These are phyloP conservation scores for Anguilla marmorata DNA, from an alignment of 2,797 vertebrate genomes.

Conservation along the genomic window DNA sequence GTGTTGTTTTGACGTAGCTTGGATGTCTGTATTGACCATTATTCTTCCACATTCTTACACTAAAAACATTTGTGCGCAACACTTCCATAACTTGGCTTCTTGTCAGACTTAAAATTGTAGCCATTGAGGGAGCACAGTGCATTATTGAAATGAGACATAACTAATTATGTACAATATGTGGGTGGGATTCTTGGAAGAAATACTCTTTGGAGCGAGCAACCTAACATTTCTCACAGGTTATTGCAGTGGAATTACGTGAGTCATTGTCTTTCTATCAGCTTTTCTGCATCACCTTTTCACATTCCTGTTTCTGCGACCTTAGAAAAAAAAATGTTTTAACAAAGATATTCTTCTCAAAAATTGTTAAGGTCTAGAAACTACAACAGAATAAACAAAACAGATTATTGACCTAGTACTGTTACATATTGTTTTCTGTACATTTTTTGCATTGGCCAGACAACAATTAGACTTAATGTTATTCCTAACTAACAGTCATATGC, in stretches of 20 bases:
- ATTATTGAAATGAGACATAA: background rate
- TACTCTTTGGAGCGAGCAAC: constrained; percentile 1
- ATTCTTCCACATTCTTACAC: background rate
- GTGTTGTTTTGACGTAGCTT: background rate
- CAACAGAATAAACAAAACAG: background rate
- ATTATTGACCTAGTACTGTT: constrained; percentile 11
- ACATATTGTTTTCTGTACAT: background rate
- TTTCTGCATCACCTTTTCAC: constrained; percentile 1
- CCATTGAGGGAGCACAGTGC: background rate
- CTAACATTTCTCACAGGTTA: constrained; percentile 9
- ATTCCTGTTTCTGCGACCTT: constrained; percentile 27
- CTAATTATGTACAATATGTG: background rate
- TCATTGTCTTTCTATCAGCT: constrained; percentile 27
- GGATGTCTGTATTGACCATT: background rate
- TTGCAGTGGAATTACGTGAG: background rate
- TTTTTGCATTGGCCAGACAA: background rate
- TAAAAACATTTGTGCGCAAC: background rate
- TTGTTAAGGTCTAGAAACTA: constrained; percentile 15
- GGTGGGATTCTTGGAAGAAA: background rate
- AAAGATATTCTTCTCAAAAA: constrained; percentile 16
- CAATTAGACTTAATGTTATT: constrained; percentile 14
- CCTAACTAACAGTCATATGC: background rate
- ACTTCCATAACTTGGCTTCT: constrained; percentile 1
- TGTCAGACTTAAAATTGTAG: background rate
- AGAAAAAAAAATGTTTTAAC: constrained; percentile 16